Conservation (phyloP, 2,888 invertebrate species). For the Coleophora deauratella region DNA sequence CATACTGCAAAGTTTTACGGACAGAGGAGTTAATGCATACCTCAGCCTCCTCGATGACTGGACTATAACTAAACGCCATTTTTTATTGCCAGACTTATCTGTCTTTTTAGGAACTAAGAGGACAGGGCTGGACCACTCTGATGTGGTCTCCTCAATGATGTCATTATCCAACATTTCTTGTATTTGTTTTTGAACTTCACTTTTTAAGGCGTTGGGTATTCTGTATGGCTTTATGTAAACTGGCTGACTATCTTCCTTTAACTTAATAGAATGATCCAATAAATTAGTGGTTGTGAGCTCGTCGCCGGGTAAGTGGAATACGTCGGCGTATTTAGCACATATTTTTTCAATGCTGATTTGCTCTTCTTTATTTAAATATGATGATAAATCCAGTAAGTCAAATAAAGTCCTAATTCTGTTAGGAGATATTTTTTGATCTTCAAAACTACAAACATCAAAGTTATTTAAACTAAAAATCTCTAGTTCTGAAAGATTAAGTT, state of each 20-base stretch:
- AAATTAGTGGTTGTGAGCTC: constrained; percentile 13
- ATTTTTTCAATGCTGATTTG: constrained; percentile 11
- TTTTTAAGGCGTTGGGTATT: constrained; percentile 13
- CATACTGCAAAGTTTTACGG: no score
- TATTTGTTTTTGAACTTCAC: constrained; percentile 15
- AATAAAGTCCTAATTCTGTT: constrained; percentile 17
- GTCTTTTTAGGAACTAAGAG: no score
- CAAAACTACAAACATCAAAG: constrained; percentile 15
- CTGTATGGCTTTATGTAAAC: constrained; percentile 17
- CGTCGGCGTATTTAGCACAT: constrained; percentile 16
- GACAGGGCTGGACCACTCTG: no score
- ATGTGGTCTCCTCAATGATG: no score
- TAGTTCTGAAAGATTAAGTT: constrained; percentile 8
- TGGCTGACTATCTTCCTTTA: constrained; percentile 10
- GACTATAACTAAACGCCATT: constrained; percentile 20
- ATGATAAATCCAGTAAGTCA: constrained; percentile 11
- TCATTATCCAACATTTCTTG: constrained; percentile 12
- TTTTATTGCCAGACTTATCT: constrained; percentile 7
- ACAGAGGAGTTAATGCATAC: no score
- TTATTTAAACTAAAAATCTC: constrained; percentile 7
- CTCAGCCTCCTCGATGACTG: no score
- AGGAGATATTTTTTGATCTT: constrained; percentile 9
- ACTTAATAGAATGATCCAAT: constrained; percentile 12
- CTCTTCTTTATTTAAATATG: constrained; percentile 9
- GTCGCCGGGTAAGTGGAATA: constrained; percentile 17